These are phyloP conservation scores for Drosophila watanabei DNA, from an alignment of 1,140 invertebrate genomes.

Conservation along the genomic window DNA sequence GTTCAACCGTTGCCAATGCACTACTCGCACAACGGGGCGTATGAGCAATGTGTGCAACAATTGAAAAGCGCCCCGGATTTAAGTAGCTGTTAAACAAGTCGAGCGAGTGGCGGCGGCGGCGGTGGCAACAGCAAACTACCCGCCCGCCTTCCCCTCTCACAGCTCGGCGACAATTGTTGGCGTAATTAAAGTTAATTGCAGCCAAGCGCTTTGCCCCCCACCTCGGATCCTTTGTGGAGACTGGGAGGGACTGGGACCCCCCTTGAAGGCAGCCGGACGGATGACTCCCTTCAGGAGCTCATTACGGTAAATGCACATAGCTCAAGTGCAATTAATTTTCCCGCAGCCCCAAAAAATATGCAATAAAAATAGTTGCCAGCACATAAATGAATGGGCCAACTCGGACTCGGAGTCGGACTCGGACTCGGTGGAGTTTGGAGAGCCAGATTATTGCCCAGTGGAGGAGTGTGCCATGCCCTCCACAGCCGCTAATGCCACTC, in stretches of 20 bases:
- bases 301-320: conserved; percentile 81
- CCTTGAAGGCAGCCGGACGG: conserved; percentile 12
- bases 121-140: conserved; percentile 17
- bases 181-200: conserved; percentile 78
- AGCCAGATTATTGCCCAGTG: conserved; percentile 27
- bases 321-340: conserved; percentile 79
- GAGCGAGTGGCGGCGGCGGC: conserved; percentile 35
- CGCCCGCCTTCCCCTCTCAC: conserved; percentile 7
- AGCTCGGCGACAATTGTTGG: conserved; percentile 69
- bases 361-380: conserved; percentile 74
- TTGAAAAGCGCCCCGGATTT: conserved; percentile 58
- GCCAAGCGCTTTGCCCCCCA: conserved; percentile 46
- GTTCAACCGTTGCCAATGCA: conserved; percentile 28
- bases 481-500: conserved; percentile 44
- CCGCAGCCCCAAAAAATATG: conserved; percentile 69
- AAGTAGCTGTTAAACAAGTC: conserved; percentile 78
- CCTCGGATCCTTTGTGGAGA: background rate
- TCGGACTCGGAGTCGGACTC: background rate
- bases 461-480: conserved; percentile 9
- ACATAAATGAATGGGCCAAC: conserved; percentile 42
- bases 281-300: conserved; percentile 56
- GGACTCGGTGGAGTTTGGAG: conserved; percentile 14
- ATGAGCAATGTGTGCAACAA: conserved; percentile 71
- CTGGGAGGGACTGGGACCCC: conserved; percentile 1
- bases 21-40: conserved; percentile 53